Base-by-base conservation (phyloP, 2,888 invertebrate genomes). In the Elysia crispata region DNA sequence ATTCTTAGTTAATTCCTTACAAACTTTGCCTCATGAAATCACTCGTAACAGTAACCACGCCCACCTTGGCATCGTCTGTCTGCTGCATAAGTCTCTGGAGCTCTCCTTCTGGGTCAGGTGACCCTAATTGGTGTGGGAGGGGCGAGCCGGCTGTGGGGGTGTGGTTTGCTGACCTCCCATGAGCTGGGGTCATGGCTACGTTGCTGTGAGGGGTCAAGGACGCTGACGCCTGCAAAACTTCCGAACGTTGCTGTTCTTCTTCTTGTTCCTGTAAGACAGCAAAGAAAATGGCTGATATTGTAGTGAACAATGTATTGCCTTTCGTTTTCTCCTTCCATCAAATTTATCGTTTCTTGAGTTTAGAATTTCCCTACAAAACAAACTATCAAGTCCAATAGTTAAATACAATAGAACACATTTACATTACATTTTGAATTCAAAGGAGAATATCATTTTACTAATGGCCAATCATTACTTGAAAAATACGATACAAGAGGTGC, bases 1-100 rank as follows among this genome's bases (percentile, higher is more conserved):
- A n/a, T n/a, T n/a, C n/a, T n/a, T n/a, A n/a, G n/a, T n/a, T n/a
- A n/a, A n/a, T n/a, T n/a, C n/a, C n/a, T n/a, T n/a, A n/a, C n/a
- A n/a, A n/a, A n/a, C n/a, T n/a, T n/a, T n/a, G n/a, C n/a, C n/a
- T n/a, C n/a, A n/a, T n/a, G n/a, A n/a, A n/a, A n/a, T n/a, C n/a
- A n/a, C n/a, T n/a, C n/a, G n/a, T n/a, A n/a, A n/a, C n/a, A n/a
- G n/a, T n/a, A n/a, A n/a, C n/a, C n/a, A n/a, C n/a, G n/a, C n/a
- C 76, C 83, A 90, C 90, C 87, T 91, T 91, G 11, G 90, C 90
- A 86, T 90, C 90, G 83, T 91, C 90, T 25, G 90, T 91, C 82
- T 90, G 90, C 74, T 89, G 88, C 86, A 90, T 85, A 33, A 91
- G 85, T 73, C 86, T 85, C 41, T 81, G 85, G 62, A 88, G 79